Percentiles rank a stretch among this genome's conserved stretches.
Evolutionary conservation across 2,888 invertebrate genomes (phyloP).

Genomic region (Leptogaster cylindrica): DNA sequence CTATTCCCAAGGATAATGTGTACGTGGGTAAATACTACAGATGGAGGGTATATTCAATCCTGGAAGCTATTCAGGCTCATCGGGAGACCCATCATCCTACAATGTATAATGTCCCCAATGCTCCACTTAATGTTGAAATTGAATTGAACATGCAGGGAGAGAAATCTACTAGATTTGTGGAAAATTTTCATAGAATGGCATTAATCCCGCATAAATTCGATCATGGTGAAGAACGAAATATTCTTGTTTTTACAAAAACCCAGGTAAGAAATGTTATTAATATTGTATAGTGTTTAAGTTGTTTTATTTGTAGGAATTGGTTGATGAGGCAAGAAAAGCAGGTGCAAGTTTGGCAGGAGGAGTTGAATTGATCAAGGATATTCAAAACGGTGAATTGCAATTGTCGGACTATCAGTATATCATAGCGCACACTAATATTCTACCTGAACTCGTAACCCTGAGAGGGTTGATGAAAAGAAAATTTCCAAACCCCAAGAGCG

Average conservation of each 20-base stretch:
- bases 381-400: slow-evolving; percentile 75
- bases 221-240: slow-evolving; percentile 70
- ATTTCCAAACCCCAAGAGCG: slow-evolving; percentile 73
- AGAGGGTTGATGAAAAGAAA: slow-evolving; percentile 78
- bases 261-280: too few species aligned
- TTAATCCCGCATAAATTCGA: slow-evolving; percentile 74
- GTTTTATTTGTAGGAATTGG: slow-evolving; percentile 53
- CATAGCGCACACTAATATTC: slow-evolving; percentile 79
- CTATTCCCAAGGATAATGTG: slow-evolving; percentile 70
- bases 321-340: slow-evolving; percentile 67
- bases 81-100: slow-evolving; percentile 83
- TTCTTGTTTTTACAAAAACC: slow-evolving; percentile 79
- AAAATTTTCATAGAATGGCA: slow-evolving; percentile 72
- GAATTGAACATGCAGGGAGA: slow-evolving; percentile 78
- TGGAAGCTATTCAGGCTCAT: slow-evolving; percentile 78
- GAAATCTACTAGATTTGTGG: slow-evolving; percentile 68
- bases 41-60: slow-evolving; percentile 70
- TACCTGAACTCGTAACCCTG: slow-evolving; percentile 76
- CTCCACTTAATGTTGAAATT: slow-evolving; percentile 71
- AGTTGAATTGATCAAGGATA: slow-evolving; percentile 74
- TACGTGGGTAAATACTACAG: slow-evolving; percentile 66
- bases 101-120: slow-evolving; percentile 78
- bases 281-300: too few species aligned
- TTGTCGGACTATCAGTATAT: slow-evolving; percentile 75
- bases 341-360: slow-evolving; percentile 80